A percentile compares a stretch with the other conserved stretches of the same genome.
phyloP scores from a whole-genome alignment of 92 coral and sea anemone species.

The Bergia puertoricense region DNA sequence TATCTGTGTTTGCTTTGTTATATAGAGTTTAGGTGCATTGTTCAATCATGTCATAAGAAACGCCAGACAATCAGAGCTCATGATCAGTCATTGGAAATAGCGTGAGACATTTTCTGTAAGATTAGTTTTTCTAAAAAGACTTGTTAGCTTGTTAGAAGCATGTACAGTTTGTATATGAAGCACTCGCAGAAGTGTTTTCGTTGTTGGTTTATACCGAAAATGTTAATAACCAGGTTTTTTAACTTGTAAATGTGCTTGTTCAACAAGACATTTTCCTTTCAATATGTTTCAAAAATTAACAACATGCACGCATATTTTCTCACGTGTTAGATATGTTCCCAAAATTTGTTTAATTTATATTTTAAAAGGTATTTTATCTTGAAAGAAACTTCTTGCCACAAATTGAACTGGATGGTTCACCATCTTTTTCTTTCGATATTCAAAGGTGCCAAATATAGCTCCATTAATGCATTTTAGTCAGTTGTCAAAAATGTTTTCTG shows the following conservation, averaged over 20 bases:
- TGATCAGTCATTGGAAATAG: not conserved
- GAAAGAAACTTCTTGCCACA: not conserved
- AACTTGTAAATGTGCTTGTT: not conserved
- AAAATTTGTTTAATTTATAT: not conserved
- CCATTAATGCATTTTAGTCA: no score
- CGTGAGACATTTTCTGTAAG: not conserved
- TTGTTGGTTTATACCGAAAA: not conserved
- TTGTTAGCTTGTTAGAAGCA: no score
- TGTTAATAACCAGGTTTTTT: not conserved
- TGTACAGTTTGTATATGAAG: not conserved
- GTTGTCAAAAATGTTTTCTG: not conserved
- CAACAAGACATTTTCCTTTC: not conserved
- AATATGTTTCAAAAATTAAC: not conserved
- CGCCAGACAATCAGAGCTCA: not conserved
- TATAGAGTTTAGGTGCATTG: constrained; percentile 12
- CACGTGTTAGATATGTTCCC: not conserved
- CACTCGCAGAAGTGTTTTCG: not conserved
- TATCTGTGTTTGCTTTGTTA: constrained; percentile 15
- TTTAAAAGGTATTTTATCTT: not conserved
- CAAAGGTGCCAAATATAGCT: constrained; percentile 20
- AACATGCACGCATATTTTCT: not conserved
- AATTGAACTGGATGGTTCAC: not conserved
- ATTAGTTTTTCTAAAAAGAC: not conserved
- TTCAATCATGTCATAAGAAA: not conserved
- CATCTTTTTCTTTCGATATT: not conserved